Percentiles rank a stretch among this genome's conserved stretches.
These are phyloP conservation scores for Channa maculata DNA, from an alignment of 2,113 vertebrate genomes.

Conservation along the genomic window DNA sequence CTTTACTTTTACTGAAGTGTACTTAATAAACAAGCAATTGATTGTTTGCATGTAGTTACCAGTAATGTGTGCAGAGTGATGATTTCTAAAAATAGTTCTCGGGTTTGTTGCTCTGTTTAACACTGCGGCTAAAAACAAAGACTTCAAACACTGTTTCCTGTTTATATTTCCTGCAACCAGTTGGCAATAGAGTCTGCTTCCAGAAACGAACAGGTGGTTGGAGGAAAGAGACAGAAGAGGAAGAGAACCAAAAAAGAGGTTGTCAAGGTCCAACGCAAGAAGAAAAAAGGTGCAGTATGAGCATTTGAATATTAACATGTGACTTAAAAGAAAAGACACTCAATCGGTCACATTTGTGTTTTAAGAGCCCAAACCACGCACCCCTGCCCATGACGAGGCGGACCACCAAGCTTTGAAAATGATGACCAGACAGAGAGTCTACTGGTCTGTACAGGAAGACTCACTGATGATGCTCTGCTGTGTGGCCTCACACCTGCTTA, in stretches of 20 bases:
- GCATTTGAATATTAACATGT: too few relatives aligned
- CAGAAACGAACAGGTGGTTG: conserved; percentile 70
- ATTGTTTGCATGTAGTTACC: too few relatives aligned
- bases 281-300: conserved; percentile 61
- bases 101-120: not conserved
- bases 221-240: conserved; percentile 73
- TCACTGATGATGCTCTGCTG: conserved; percentile 94
- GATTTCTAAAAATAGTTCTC: too few relatives aligned
- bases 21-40: too few relatives aligned
- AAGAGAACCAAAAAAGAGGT: conserved; percentile 68
- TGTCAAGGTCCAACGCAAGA: conserved; percentile 60
- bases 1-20: too few relatives aligned
- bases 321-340: too few relatives aligned
- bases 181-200: conserved; percentile 58
- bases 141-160: not conserved
- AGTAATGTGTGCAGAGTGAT: too few relatives aligned
- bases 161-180: conserved; percentile 34
- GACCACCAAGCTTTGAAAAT: conserved; percentile 91
- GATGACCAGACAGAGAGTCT: conserved; percentile 93
- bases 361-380: conserved; percentile 62
- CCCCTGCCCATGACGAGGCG: conserved; percentile 87
- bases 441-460: conserved; percentile 93
- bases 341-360: too few relatives aligned
- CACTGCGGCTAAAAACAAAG: not conserved
- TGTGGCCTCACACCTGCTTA: conserved; percentile 91